Evolutionary conservation across 2,797 vertebrate genomes (phyloP), one percentile per base, ranked within the genome.

Genomic region (Bovichtus variegatus): DNA sequence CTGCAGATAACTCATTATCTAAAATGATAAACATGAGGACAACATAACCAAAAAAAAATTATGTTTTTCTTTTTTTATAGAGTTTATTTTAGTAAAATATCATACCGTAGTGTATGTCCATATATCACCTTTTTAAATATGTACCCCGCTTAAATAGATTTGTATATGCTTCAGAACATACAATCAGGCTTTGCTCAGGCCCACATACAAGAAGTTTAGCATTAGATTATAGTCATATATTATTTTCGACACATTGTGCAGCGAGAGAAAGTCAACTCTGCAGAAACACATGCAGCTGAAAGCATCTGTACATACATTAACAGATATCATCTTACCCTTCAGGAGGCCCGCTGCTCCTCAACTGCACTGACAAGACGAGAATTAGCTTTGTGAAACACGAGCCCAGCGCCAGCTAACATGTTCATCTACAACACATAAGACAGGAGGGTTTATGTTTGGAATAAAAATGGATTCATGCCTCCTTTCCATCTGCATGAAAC

Each of bases 261-360:
- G 21, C 1, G 31, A 50, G 21, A 38, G 36, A 61, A 5, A 13
- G 50, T 40, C 4, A 19, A 66, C n/a, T 3, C 18, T 5, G 23
- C 44, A 21, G 19, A 71, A 47, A 21, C 25, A n/a, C 60, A 62
- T 54, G 71, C 78, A 36, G 69, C 72, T 6, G 55, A 25, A 25
- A 65, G 63, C 67, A 50, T 78, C 38, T 3, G 65, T 31, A 38
- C 78, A 75, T 57, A 80, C 66, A 82, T 85, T 36, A 87, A 3
- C 76, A 58, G 60, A 63, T 74, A 84, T 91, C 86, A 0, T 43
- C 77, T 91, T 91, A 86, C 89, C 64, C 13, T 43, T 23, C 40
- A 50, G 72, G 76, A 82, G 78, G 71, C 78, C 69, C 60, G 41
- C 62, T 8, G 65, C 69, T 61, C 38, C 68, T 47, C 74, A 0